A percentile compares a stretch with the other conserved stretches of the same genome.
These are phyloP conservation scores for Schizaphis graminum DNA, from an alignment of 2,888 invertebrate species.

Conservation along the genomic window DNA sequence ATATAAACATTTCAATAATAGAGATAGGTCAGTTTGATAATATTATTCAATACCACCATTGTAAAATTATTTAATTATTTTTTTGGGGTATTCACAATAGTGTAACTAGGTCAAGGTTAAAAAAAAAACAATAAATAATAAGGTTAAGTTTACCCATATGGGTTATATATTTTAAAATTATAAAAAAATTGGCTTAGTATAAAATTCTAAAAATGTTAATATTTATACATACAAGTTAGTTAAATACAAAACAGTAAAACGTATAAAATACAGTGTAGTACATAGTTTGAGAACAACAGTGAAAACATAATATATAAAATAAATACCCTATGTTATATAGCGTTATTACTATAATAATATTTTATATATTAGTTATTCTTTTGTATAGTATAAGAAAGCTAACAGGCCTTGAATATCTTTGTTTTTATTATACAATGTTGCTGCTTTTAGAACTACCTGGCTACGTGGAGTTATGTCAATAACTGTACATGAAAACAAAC, in stretches of 20 bases:
- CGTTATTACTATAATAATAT: background rate
- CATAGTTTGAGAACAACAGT: background rate
- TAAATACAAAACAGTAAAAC: background rate
- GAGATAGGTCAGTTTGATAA: constrained; percentile 42
- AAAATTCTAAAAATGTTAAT: constrained; percentile 4
- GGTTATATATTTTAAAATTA: background rate
- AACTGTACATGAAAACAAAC: constrained; percentile 23
- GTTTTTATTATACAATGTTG: constrained; percentile 1
- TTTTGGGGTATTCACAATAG: background rate
- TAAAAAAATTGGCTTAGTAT: background rate
- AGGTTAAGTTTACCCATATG: background rate
- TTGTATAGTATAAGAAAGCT: constrained; percentile 12
- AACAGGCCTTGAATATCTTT: constrained; percentile 56
- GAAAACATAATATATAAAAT: background rate
- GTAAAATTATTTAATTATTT: background rate
- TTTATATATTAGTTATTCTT: background rate
- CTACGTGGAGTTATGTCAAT: constrained; percentile 16
- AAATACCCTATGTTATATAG: background rate
- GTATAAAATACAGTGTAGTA: background rate
- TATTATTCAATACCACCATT: background rate
- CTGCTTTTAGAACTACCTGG: background rate
- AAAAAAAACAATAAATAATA: constrained; percentile 12
- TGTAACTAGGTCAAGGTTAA: background rate
- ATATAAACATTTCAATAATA: background rate
- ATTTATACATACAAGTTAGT: background rate